Conservation (phyloP, 2,113 vertebrate genomes). For the Odocoileus hemionus region DNA sequence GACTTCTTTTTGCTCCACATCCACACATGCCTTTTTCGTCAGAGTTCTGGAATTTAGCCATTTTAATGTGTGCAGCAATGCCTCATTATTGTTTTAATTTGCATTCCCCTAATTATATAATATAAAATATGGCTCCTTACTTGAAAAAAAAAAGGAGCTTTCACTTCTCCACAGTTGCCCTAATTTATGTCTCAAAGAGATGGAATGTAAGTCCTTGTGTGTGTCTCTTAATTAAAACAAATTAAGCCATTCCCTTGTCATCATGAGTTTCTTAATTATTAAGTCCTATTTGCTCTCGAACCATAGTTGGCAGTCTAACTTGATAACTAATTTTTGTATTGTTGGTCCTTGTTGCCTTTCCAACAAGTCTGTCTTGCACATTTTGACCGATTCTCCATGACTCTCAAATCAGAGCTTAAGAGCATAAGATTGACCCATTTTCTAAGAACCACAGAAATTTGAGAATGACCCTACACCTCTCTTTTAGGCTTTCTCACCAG, state of each 20-base stretch:
- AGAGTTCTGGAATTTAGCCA: not conserved
- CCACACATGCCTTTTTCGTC: not conserved
- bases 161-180: not conserved
- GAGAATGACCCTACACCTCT: rapidly evolving
- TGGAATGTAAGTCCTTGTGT: not conserved
- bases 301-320: not conserved
- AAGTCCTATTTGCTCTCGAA: not conserved
- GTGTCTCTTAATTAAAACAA: not conserved
- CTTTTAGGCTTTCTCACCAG: not conserved
- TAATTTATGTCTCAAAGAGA: not conserved
- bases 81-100: not conserved
- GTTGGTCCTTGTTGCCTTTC: not conserved
- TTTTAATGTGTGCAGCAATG: not conserved
- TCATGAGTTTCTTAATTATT: not conserved
- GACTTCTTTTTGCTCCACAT: not conserved
- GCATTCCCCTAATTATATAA: not conserved
- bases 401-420: not conserved
- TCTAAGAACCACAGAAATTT: not conserved
- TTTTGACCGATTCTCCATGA: not conserved
- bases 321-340: not conserved
- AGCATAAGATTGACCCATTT: too few relatives aligned
- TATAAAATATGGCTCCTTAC: not conserved
- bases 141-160: not conserved
- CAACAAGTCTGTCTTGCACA: not conserved
- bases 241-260: not conserved